phyloP scores from a whole-genome alignment of 1,140 invertebrate species.

The Tyrophagus putrescentiae region DNA sequence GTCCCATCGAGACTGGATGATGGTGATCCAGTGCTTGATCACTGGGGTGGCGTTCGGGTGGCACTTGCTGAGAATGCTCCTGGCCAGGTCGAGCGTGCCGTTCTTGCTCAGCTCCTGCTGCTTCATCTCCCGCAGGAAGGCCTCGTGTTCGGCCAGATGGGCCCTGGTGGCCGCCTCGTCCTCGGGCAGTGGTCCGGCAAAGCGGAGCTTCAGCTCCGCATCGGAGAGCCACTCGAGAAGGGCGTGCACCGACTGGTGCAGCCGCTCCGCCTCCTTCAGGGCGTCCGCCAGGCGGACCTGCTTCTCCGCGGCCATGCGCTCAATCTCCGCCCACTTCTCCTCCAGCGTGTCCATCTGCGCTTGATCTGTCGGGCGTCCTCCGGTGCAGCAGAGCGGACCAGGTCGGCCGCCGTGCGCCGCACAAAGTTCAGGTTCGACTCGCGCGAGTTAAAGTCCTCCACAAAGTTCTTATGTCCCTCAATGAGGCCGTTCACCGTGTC shows the following conservation, averaged over 20 bases:
- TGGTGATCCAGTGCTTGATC: conserved; percentile 92
- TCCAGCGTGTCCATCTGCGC: conserved; percentile 67
- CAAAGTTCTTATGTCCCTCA: conserved; percentile 78
- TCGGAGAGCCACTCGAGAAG: conserved; percentile 88
- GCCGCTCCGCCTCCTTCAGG: conserved; percentile 63
- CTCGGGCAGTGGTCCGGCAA: conserved; percentile 69
- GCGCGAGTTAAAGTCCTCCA: conserved; percentile 71
- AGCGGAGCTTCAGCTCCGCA: conserved; percentile 73
- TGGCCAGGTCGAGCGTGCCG: conserved; percentile 66
- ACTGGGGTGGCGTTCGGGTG: conserved; percentile 83
- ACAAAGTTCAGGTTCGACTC: conserved; percentile 76
- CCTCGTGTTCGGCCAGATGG: conserved; percentile 66
- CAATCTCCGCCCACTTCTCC: conserved; percentile 66
- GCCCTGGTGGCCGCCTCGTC: conserved; percentile 69
- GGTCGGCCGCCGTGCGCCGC: conserved; percentile 65
- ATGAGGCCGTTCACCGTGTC: conserved; percentile 83
- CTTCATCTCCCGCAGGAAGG: conserved; percentile 62
- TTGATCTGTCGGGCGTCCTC: conserved; percentile 63
- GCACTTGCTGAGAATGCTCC: conserved; percentile 70
- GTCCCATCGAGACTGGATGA: conserved; percentile 86
- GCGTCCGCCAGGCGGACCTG: conserved; percentile 62
- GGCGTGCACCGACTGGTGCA: conserved; percentile 81
- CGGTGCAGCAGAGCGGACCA: conserved; percentile 59
- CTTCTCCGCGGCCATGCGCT: conserved; percentile 55
- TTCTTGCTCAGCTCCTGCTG: conserved; percentile 72